Evolutionary conservation across 2,888 invertebrate species (phyloP).

Genomic region (Cabera pusaria): DNA sequence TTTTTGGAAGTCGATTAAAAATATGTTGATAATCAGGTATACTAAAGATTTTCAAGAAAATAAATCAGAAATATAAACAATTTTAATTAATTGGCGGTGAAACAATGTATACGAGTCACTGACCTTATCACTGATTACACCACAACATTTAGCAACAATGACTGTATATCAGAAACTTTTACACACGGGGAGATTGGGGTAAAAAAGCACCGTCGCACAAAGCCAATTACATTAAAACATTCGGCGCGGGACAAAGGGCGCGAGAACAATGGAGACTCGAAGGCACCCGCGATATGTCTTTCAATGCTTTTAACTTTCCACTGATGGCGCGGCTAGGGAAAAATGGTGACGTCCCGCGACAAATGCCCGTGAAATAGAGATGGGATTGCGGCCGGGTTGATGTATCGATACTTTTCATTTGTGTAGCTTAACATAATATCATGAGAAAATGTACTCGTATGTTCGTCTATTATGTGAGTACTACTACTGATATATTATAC

Average conservation of each 20-base stretch:
- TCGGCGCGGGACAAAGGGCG: constrained; percentile 77
- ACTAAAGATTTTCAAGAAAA: too few species aligned
- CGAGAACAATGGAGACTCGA: constrained; percentile 75
- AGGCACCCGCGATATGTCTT: constrained; percentile 81
- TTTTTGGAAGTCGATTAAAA: too few species aligned
- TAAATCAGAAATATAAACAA: too few species aligned
- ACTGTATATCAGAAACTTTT: constrained; percentile 43
- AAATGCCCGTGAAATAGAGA: constrained; percentile 72
- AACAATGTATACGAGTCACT: too few species aligned
- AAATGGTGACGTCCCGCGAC: constrained; percentile 79
- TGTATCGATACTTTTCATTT: constrained; percentile 13
- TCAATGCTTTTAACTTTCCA: constrained; percentile 83
- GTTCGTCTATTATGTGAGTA: too few species aligned
- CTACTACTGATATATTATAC: too few species aligned
- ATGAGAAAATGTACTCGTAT: too few species aligned
- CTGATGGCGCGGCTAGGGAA: constrained; percentile 76
- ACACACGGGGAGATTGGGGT: constrained; percentile 47
- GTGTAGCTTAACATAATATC: too few species aligned
- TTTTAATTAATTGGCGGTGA: neutral
- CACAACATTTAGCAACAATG: constrained; percentile 13
- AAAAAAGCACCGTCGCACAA: constrained; percentile 72
- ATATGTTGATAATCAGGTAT: too few species aligned
- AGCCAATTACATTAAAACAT: constrained; percentile 84
- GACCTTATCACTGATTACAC: constrained; percentile 3
- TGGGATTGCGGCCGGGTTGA: constrained; percentile 35